phyloP scores from a whole-genome alignment of 1,140 invertebrate genomes.

The Maniola jurtina region DNA sequence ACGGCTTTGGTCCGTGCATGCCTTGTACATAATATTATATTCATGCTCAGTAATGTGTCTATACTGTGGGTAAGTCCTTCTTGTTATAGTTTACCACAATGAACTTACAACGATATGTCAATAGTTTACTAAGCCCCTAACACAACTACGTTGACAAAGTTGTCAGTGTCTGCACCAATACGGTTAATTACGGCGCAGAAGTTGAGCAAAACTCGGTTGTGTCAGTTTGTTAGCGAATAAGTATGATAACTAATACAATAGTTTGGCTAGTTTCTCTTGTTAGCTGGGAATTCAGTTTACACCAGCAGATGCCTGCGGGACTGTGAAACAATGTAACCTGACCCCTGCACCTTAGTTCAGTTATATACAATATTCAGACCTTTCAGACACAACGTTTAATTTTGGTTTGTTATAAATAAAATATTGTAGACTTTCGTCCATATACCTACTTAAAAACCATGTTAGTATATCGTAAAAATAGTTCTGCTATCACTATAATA shows the following conservation, averaged over 20 bases:
- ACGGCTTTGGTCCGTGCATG: too few species aligned
- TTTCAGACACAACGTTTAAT: not conserved
- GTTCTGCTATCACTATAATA: too few species aligned
- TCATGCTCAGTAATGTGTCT: too few species aligned
- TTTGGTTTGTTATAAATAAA: not conserved
- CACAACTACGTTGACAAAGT: not conserved
- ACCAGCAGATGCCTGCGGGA: not conserved
- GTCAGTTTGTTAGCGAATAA: conserved; percentile 3
- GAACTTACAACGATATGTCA: too few species aligned
- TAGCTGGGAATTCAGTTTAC: not conserved
- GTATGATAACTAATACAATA: conserved; percentile 3
- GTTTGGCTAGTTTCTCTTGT: not conserved
- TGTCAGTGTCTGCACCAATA: not conserved
- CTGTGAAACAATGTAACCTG: not conserved
- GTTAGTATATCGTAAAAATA: too few species aligned
- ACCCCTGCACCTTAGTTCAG: not conserved
- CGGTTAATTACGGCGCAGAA: conserved; percentile 1
- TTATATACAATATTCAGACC: too few species aligned
- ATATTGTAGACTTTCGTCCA: too few species aligned
- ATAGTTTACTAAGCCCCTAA: too few species aligned
- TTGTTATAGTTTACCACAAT: too few species aligned
- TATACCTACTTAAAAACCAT: too few species aligned
- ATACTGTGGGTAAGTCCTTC: too few species aligned
- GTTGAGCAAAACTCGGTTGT: not conserved
- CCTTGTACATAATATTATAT: too few species aligned